Base-by-base conservation (phyloP, 1,140 invertebrate genomes). In the Drosophila kanapiae region DNA sequence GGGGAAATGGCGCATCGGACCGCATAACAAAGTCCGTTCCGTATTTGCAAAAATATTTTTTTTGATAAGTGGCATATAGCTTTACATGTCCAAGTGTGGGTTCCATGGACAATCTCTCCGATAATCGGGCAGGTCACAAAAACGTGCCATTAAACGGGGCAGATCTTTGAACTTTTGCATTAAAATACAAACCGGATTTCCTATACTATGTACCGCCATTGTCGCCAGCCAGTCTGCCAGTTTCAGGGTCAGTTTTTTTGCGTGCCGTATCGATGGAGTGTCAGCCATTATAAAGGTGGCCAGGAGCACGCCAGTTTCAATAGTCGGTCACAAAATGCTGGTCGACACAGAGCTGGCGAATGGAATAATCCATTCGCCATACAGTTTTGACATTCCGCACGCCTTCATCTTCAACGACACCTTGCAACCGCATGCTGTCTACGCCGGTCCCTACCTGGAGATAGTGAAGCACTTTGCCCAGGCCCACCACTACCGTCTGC, bases 341-440 rank as follows among this genome's bases (percentile, higher is more conserved):
- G 13, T 43, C 45, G 63, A 56, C 10, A 47, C 57, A 74, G 75
- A 78, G n/a, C 23, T 23, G 58, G 48, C 57, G 6, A 48, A 58
- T 43, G 74, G 42, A 1, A 37, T n/a, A 4, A 63, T 91, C 29
- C 59, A 51, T 29, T 75, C 88, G 72, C 88, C 88, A 0, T 91
- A 82, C 8, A 77, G 70, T 11, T 67, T 70, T 51, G 88, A 91
- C 7, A 75, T 91, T 6, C 88, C 88, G 0, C 54, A 75, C 45
- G 88, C 88, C 1, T 91, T 85, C 9, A 48, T 82, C 31, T 82
- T 62, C 47, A 76, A 75, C 27, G 70, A 75, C 14, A 43, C 58
- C 0, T 11, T 29, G 8, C 47, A 7, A 0, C 10, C 16, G 13
- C 31, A 16, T 0, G 40, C 56, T 3, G 10, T 40, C 1, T 84